phyloP scores from a whole-genome alignment of 2,888 invertebrate genomes.

The Euplexia lucipara region DNA sequence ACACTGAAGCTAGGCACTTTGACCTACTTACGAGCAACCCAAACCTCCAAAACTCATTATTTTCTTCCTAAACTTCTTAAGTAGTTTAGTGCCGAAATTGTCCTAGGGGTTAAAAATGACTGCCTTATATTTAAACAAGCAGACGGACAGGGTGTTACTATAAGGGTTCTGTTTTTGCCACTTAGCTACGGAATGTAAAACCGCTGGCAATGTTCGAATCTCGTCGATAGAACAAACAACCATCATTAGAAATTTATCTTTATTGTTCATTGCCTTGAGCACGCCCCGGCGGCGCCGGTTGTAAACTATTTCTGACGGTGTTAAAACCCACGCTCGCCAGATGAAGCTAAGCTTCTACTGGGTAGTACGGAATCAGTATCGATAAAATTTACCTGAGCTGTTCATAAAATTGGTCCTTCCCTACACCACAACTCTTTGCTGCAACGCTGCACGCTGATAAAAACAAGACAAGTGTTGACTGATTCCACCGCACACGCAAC shows the following conservation, averaged over 20 bases:
- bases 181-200: background rate
- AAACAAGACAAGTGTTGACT: slow-evolving; percentile 1
- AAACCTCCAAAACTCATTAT: too few species aligned
- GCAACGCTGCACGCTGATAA: background rate
- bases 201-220: background rate
- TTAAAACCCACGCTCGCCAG: slow-evolving; percentile 21
- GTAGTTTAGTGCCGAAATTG: too few species aligned
- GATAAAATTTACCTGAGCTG: background rate
- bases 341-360: slow-evolving; percentile 1
- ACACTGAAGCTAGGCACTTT: too few species aligned
- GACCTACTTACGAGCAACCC: too few species aligned
- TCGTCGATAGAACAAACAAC: slow-evolving; percentile 3
- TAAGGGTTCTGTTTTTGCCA: too few species aligned
- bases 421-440: slow-evolving; percentile 1
- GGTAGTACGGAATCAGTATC: background rate
- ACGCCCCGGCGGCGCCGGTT: background rate
- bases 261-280: slow-evolving; percentile 8
- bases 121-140: too few species aligned
- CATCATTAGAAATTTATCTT: slow-evolving; percentile 16
- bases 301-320: slow-evolving; percentile 22
- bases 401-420: slow-evolving; percentile 8
- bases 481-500: background rate
- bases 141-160: too few species aligned
- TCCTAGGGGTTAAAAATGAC: too few species aligned
- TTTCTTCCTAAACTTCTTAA: too few species aligned